Base-by-base conservation (phyloP, 2,888 invertebrate genomes). In the Eledone cirrhosa region DNA sequence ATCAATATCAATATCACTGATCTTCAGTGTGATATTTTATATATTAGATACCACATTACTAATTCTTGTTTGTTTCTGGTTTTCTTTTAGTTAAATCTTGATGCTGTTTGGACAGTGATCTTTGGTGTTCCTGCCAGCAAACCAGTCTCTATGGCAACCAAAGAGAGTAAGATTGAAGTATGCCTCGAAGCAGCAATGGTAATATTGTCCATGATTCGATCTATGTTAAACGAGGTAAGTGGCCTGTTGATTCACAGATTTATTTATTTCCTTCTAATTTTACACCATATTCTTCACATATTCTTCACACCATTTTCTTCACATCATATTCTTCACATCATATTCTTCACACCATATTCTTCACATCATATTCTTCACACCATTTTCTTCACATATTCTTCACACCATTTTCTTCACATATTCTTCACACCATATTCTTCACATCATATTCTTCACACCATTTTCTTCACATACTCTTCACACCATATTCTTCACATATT, bases 61-160 rank as follows among this genome's bases (percentile, higher is more conserved):
- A 2, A 22, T 76, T n/a, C 13, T 13, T 16, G 29, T 29, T 72
- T 7, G 27, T 31, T 11, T 72, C 72, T 72, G 2, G 47, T 14
- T 80, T 24, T 27, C 75, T 85, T 89, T 65, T 89, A 93, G 92
- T 91, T 94, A 85, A 93, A 93, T 85, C 90, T 94, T 83, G 94
- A 99, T 91, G 94, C 96, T 2, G 95, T 99, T 29, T 99, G 98
- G 98, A 95, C 94, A 63, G 96, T 97, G 84, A 94, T 98, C 79
- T 98, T 98, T 94, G 97, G 97, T 2, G 93, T 94, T n/a, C 88
- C 90, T 29, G 88, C 90, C 79, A 88, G 87, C 78, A 89, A 91
- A 78, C 91, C 91, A 14, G 89, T 90, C 41, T 87, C 89, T 33
- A 89, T 89, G 19, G 86, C 91, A 79, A 86, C 88, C 74, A 87